Evolutionary conservation across 2,797 vertebrate species (phyloP).

Genomic region (Myotis vivesi): DNA sequence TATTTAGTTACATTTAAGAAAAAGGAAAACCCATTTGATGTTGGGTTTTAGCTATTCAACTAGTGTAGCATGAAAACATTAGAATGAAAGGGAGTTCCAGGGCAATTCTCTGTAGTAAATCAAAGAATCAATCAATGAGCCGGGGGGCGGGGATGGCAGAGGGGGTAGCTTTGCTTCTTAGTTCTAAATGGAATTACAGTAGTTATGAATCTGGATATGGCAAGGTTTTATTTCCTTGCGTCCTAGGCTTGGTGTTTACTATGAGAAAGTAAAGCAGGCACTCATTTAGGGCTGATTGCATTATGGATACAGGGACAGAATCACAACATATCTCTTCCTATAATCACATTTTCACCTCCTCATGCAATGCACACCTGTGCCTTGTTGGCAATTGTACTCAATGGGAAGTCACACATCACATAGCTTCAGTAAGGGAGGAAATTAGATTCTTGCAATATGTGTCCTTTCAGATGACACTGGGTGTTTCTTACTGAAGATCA

Average conservation of each 20-base stretch:
- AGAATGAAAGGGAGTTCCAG: not conserved
- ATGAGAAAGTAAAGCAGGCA: not conserved
- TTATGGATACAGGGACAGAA: conserved; percentile 4
- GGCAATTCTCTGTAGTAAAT: not conserved
- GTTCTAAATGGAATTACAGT: not conserved
- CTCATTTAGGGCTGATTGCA: not conserved
- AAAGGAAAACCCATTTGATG: not conserved
- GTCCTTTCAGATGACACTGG: conserved; percentile 48
- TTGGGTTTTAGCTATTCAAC: not conserved
- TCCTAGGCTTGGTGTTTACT: not conserved
- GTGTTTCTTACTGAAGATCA: conserved; percentile 51
- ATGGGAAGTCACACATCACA: conserved; percentile 52
- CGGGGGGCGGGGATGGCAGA: accelerated
- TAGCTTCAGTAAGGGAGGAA: conserved; percentile 46
- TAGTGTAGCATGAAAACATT: not conserved
- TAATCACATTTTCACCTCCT: conserved; percentile 51
- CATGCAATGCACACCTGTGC: conserved; percentile 46
- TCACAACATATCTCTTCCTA: not conserved
- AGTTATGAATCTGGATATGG: not conserved
- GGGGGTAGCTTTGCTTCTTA: not conserved
- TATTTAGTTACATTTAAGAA: not conserved
- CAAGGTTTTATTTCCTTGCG: not conserved
- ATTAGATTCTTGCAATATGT: conserved; percentile 55
- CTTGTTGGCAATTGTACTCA: conserved; percentile 50
- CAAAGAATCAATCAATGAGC: not conserved